phyloP scores from a whole-genome alignment of 2,888 invertebrate species.

The Isoperla grammatica region DNA sequence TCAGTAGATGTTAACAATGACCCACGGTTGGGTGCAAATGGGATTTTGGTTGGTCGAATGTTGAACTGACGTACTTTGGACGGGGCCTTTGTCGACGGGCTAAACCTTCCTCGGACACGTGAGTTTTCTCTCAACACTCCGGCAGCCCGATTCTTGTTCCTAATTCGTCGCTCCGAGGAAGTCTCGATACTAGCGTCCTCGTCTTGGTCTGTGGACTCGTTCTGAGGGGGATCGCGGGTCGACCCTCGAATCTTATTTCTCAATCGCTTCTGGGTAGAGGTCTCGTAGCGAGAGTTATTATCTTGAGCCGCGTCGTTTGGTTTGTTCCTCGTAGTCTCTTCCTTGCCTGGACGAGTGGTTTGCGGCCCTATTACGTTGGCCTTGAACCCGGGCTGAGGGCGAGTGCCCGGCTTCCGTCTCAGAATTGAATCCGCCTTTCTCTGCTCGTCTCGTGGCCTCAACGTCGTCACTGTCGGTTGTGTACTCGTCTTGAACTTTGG shows the following conservation, averaged over 20 bases:
- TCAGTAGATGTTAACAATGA: slow-evolving; percentile 36
- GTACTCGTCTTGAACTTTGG: slow-evolving; percentile 6
- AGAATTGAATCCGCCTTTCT: slow-evolving; percentile 31
- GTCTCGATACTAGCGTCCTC: not conserved
- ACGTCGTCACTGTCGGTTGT: slow-evolving; percentile 6
- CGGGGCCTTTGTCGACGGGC: slow-evolving; percentile 36
- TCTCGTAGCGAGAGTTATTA: not conserved
- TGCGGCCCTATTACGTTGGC: slow-evolving; percentile 29
- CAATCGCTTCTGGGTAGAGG: slow-evolving; percentile 27
- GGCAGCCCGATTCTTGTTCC: not conserved
- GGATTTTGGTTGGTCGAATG: slow-evolving; percentile 35
- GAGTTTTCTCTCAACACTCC: slow-evolving; percentile 33
- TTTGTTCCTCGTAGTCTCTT: slow-evolving; percentile 4
- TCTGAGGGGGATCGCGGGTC: slow-evolving; percentile 26
- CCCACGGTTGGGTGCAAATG: slow-evolving; percentile 28
- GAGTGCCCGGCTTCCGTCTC: slow-evolving; percentile 30
- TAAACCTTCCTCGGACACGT: slow-evolving; percentile 36
- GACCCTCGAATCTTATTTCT: slow-evolving; percentile 30
- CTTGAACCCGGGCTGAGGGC: slow-evolving; percentile 30
- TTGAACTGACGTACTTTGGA: slow-evolving; percentile 35
- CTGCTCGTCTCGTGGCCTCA: slow-evolving; percentile 18
- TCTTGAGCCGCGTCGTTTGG: slow-evolving; percentile 11
- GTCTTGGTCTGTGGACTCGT: slow-evolving; percentile 1
- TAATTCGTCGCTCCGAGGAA: not conserved
- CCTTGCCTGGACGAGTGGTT: slow-evolving; percentile 6